phyloP scores from a whole-genome alignment of 2,888 invertebrate species.

The Xiphydria camelus region DNA sequence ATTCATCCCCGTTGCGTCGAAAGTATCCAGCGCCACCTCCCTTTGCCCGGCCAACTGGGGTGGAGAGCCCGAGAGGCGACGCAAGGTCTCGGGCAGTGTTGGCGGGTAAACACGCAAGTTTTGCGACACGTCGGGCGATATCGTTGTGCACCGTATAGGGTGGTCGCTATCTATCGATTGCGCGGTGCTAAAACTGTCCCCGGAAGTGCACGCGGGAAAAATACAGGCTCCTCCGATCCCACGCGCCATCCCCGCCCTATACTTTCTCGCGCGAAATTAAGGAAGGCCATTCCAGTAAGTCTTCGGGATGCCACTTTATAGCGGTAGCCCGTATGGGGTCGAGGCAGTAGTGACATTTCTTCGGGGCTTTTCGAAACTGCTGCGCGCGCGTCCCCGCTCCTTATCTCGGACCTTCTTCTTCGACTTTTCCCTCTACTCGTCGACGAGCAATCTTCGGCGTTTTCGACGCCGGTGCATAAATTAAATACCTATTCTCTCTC shows the following conservation, averaged over 20 bases:
- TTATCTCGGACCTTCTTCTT: too few species aligned
- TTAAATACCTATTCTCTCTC: too few species aligned
- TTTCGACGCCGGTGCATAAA: too few species aligned
- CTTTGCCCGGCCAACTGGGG: too few species aligned
- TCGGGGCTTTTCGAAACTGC: slow-evolving; percentile 26
- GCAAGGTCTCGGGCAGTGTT: not conserved
- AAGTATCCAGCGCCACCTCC: too few species aligned
- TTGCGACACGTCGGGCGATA: not conserved
- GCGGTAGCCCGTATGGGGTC: slow-evolving; percentile 35
- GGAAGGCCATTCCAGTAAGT: slow-evolving; percentile 33
- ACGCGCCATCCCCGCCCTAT: not conserved
- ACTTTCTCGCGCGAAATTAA: slow-evolving; percentile 27
- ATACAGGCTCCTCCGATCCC: slow-evolving; percentile 17
- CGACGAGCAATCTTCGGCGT: too few species aligned
- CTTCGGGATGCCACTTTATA: slow-evolving; percentile 35
- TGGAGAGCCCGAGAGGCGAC: not conserved
- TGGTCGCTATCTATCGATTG: slow-evolving; percentile 37
- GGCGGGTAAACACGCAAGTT: slow-evolving; percentile 3
- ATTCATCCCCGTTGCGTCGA: too few species aligned
- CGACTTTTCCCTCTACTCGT: too few species aligned
- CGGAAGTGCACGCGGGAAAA: slow-evolving; percentile 20
- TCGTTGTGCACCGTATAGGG: slow-evolving; percentile 15
- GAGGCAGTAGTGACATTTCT: slow-evolving; percentile 34
- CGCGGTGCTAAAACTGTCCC: slow-evolving; percentile 37
- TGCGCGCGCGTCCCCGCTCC: too few species aligned